These are phyloP conservation scores for Chelonus insularis DNA, from an alignment of 1,140 invertebrate genomes.

Conservation along the genomic window DNA sequence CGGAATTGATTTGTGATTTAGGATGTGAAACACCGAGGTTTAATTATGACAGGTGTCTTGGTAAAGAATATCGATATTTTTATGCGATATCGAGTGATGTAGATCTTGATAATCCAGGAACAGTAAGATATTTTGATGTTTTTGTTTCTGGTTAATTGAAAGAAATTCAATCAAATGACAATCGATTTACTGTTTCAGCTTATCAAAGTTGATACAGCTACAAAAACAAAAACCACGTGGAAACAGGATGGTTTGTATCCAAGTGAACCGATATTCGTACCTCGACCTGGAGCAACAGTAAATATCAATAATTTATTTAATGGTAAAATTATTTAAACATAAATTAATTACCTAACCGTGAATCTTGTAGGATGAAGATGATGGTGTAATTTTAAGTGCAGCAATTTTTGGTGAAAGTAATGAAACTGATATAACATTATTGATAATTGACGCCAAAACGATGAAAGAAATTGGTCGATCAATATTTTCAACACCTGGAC, in stretches of 20 bases:
- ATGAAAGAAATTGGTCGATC: slow-evolving; percentile 70
- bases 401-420: slow-evolving; percentile 68
- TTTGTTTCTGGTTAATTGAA: too few relatives aligned
- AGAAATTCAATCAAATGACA: too few relatives aligned
- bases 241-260: slow-evolving; percentile 74
- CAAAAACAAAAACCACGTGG: slow-evolving; percentile 71
- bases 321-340: too few relatives aligned
- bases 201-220: slow-evolving; percentile 76
- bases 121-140: too few relatives aligned
- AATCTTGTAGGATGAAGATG: slow-evolving; percentile 74
- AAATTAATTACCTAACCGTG: too few relatives aligned
- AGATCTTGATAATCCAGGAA: slow-evolving; percentile 77
- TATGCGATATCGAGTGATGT: slow-evolving; percentile 89
- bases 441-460: slow-evolving; percentile 71
- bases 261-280: slow-evolving; percentile 86
- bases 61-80: slow-evolving; percentile 79
- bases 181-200: too few relatives aligned
- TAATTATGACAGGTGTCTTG: slow-evolving; percentile 71
- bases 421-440: slow-evolving; percentile 66
- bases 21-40: slow-evolving; percentile 85
- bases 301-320: too few relatives aligned
- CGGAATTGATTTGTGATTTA: slow-evolving; percentile 71
- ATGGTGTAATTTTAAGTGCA: slow-evolving; percentile 73
- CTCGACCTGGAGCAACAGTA: slow-evolving; percentile 69
- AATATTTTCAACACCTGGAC: slow-evolving; percentile 69